These are phyloP conservation scores for Bettongia penicillata DNA, from an alignment of 2,113 vertebrate genomes.

Conservation along the genomic window DNA sequence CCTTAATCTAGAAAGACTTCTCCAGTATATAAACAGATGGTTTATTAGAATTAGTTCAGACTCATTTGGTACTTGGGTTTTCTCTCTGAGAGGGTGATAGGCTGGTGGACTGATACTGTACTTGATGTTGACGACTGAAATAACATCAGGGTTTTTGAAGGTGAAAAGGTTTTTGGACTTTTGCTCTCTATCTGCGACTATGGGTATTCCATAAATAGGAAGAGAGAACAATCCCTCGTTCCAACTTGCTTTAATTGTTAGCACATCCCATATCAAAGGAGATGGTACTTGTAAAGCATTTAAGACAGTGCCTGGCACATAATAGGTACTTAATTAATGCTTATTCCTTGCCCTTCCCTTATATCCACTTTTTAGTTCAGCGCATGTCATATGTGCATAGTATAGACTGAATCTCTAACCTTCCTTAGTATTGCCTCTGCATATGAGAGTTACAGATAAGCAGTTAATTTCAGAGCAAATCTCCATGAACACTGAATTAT, in stretches of 20 bases:
- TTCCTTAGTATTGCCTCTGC: background rate
- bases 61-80: constrained; percentile 14
- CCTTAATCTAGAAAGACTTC: constrained; percentile 3
- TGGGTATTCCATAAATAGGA: background rate
- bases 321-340: background rate
- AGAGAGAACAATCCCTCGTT: background rate
- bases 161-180: constrained; percentile 33
- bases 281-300: no score
- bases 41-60: background rate
- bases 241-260: no score
- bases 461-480: constrained; percentile 47
- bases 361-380: constrained; percentile 45
- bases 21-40: constrained; percentile 8
- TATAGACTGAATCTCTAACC: no score
- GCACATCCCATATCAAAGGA: no score
- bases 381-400: background rate
- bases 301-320: no score
- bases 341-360: background rate
- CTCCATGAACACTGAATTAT: background rate
- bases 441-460: constrained; percentile 52
- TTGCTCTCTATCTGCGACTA: background rate
- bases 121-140: constrained; percentile 30
- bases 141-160: constrained; percentile 53
- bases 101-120: constrained; percentile 49
- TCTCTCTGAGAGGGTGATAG: constrained; percentile 25